These are phyloP conservation scores for Hydrozoanthus tunicans DNA, from an alignment of 64 coral and sea anemone species.

Conservation along the genomic window DNA sequence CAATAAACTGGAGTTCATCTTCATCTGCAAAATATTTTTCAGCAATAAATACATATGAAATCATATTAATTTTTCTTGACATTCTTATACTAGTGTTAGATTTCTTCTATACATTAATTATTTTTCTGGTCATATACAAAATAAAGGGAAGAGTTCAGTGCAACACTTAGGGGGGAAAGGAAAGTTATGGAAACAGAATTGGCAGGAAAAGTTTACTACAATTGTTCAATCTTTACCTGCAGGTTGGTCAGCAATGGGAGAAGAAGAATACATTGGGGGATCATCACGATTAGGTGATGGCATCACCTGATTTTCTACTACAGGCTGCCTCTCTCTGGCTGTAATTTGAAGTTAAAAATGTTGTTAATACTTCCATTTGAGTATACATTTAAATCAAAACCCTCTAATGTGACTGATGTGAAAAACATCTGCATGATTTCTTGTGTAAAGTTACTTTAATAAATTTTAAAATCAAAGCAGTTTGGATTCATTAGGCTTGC, in stretches of 20 bases:
- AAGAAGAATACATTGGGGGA: background rate
- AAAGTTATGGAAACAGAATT: background rate
- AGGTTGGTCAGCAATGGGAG: background rate
- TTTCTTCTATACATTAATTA: slow-evolving; percentile 10
- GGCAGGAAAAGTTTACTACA: background rate
- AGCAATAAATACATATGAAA: slow-evolving; percentile 3
- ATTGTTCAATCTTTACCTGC: background rate
- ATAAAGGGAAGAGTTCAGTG: background rate
- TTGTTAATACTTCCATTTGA: background rate
- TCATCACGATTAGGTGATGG: background rate
- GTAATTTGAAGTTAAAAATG: background rate
- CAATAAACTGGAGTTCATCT: background rate
- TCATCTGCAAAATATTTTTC: slow-evolving; percentile 16
- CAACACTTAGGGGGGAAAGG: background rate
- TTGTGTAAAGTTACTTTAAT: background rate
- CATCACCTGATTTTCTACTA: background rate
- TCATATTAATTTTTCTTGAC: background rate
- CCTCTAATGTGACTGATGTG: background rate
- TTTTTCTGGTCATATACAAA: background rate
- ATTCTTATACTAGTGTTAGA: slow-evolving; percentile 9
- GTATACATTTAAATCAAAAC: too few relatives aligned
- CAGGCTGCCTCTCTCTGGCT: background rate
- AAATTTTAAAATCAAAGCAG: too few relatives aligned
- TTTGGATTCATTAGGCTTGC: background rate
- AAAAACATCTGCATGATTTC: background rate